These are phyloP conservation scores for Pseudomugil gertrudae DNA, from an alignment of 2,797 vertebrate genomes.

Conservation along the genomic window DNA sequence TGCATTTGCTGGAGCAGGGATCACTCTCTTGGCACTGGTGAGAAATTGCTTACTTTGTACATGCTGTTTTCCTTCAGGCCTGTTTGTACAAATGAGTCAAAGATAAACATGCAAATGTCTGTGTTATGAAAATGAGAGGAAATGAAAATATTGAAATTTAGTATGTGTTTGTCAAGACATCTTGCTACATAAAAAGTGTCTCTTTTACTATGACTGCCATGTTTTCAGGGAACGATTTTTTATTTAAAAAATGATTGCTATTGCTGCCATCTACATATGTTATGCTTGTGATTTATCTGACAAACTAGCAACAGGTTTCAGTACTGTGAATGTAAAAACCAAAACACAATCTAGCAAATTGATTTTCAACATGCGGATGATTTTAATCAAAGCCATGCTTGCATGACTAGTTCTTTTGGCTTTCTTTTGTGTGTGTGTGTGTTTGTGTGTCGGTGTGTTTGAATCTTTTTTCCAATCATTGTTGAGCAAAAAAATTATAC, in stretches of 20 bases:
- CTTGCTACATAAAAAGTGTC: neutral
- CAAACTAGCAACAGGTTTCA: neutral
- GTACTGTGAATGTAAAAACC: neutral
- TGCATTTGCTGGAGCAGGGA: conserved; percentile 92
- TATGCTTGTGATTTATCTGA: conserved; percentile 4
- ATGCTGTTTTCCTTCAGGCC: neutral
- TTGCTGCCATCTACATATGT: neutral
- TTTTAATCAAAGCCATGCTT: neutral
- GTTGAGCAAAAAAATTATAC: neutral
- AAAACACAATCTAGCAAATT: neutral
- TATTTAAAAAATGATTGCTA: neutral
- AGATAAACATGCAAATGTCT: neutral
- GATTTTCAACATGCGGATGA: neutral
- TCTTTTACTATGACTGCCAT: neutral
- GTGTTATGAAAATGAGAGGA: neutral
- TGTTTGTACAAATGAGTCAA: neutral
- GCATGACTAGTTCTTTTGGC: neutral
- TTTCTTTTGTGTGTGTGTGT: too few species aligned
- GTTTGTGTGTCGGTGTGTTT: neutral
- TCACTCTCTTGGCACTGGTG: conserved; percentile 95
- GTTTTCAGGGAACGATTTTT: conserved; percentile 15
- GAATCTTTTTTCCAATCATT: neutral
- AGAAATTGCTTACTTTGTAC: conserved; percentile 64
- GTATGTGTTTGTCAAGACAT: neutral
- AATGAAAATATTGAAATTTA: neutral